Percentiles rank a stretch among this genome's conserved stretches.
These are phyloP conservation scores for Notodonta ziczac DNA, from an alignment of 2,888 invertebrate species.

Conservation along the genomic window DNA sequence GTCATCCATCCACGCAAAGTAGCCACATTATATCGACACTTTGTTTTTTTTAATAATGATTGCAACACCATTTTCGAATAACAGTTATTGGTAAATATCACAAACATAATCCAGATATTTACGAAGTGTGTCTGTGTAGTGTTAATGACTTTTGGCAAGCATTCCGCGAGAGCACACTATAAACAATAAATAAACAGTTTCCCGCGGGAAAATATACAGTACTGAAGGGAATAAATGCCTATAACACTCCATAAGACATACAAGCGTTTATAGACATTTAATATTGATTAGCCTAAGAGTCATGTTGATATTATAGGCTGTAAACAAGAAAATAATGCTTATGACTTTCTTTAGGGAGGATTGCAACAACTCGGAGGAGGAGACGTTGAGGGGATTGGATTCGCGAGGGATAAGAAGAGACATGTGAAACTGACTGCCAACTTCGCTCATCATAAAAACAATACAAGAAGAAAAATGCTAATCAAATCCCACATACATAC, in stretches of 20 bases:
- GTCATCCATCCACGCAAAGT: not conserved
- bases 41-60: constrained; percentile 16
- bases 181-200: constrained; percentile 74
- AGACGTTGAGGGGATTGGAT: too few species aligned
- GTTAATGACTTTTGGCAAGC: constrained; percentile 77
- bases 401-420: too few species aligned
- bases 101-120: constrained; percentile 53
- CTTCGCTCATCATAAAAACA: too few species aligned
- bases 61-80: constrained; percentile 26
- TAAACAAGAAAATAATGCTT: too few species aligned
- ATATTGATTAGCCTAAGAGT: not conserved
- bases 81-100: constrained; percentile 30
- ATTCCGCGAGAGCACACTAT: constrained; percentile 49
- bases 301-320: too few species aligned
- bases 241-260: constrained; percentile 10
- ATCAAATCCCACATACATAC: too few species aligned
- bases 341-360: too few species aligned
- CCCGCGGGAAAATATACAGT: constrained; percentile 56
- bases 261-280: not conserved
- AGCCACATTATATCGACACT: not conserved
- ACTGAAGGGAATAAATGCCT: constrained; percentile 40
- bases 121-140: constrained; percentile 68
- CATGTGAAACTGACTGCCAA: too few species aligned
- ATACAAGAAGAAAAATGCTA: too few species aligned
- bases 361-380: too few species aligned